phyloP scores from a whole-genome alignment of 35 echinoderm and acorn worm species.

The Holothuria glaberrima region DNA sequence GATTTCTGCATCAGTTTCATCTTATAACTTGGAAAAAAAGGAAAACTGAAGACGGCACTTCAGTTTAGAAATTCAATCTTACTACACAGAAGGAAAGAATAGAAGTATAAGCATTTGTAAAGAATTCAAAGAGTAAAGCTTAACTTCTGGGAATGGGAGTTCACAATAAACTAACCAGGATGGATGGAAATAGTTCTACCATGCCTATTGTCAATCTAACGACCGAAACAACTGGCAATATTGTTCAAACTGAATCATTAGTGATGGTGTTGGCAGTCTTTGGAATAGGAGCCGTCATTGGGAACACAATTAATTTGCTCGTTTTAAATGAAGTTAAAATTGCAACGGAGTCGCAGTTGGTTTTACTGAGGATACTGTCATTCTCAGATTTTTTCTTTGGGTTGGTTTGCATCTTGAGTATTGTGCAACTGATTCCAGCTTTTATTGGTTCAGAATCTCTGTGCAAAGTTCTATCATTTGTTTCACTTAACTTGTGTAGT shows the following conservation, averaged over 20 bases:
- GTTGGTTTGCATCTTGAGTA: constrained; percentile 20
- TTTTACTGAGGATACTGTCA: background rate
- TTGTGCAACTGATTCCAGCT: background rate
- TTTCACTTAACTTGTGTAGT: background rate
- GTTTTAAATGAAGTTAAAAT: constrained; percentile 7
- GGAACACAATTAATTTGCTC: constrained; percentile 12
- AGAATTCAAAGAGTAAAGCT: too few relatives aligned
- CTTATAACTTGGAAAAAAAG: too few relatives aligned
- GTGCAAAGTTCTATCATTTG: background rate
- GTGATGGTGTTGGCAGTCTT: background rate
- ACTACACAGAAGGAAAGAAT: too few relatives aligned
- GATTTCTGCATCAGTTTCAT: too few relatives aligned
- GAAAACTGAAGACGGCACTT: too few relatives aligned
- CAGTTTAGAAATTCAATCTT: too few relatives aligned
- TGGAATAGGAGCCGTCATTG: constrained; percentile 18
- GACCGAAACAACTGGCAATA: background rate
- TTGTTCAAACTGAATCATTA: background rate
- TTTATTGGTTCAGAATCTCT: background rate
- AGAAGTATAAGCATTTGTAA: too few relatives aligned
- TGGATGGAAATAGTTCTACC: too few relatives aligned
- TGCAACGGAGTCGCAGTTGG: background rate
- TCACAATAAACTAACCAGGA: too few relatives aligned
- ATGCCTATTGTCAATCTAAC: too few relatives aligned
- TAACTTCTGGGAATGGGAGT: too few relatives aligned
- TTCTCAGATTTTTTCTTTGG: background rate